Base-by-base conservation (phyloP, 2,888 invertebrate genomes). In the Dinocampus coccinellae region DNA sequence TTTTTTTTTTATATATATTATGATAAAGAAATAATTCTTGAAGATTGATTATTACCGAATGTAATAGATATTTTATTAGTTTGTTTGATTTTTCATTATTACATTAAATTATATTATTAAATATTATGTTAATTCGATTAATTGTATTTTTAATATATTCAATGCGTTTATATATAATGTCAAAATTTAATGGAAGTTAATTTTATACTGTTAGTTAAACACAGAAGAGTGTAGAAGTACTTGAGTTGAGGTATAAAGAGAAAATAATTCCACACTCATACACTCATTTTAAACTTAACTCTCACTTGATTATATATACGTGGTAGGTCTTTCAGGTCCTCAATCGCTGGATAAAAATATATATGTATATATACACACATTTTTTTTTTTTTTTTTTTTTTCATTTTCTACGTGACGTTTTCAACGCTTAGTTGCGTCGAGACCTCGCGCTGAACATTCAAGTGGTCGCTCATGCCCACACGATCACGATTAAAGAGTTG, bases 371-470 rank as follows among this genome's bases (percentile, higher is more conserved):
- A 20, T 24, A 2, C 20, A 2, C 22, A 20, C 10, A 1, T 11
- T 22, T 7, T 4, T 22, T 3, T 58, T n/a, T 34, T 34, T 34
- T 11, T 20, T 58, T 10, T 58, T 16, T 33, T 58, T 22, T 34
- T 34, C 58, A 58, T 64, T 64, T 64, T 29, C 52, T 52, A 33
- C 63, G 26, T 52, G 42, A 29, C 52, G 52, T 42, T 26, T 64
- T 64, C 63, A 29, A 29, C 42, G 42, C 33, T 47, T 52, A 42
- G 52, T 64, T 20, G 42, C 11, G 63, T 47, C 47, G 63, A 64
- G 63, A 64, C 63, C 52, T 47, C 47, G 52, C 42, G 26, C 52
- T 52, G 63, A 20, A 24, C 34, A 33, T 52, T 29, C 63, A 64
- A 64, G 63, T 52, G 33, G 20, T 64, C 63, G 63, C 52, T 52